Base-by-base conservation (phyloP, 2,888 invertebrate species). In the Sphinx pinastri region DNA sequence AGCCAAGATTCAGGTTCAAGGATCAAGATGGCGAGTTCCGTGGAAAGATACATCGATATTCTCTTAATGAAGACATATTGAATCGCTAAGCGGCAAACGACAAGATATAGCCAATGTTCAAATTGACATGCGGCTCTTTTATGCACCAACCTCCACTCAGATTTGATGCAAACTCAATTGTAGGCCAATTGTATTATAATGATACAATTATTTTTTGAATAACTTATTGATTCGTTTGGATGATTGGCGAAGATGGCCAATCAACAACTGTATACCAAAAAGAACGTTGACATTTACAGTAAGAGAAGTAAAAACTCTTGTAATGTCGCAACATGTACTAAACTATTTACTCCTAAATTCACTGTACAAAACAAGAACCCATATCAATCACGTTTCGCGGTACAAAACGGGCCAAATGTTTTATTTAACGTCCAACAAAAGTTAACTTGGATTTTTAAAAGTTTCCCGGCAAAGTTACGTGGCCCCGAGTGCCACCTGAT, bases 51-150 rank as follows among this genome's bases (percentile, higher is more conserved):
- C 88, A 88, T 88, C 89, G 91, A 91, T 90, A 89, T 90, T 88
- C 91, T 80, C 89, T 91, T 94, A 94, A 94, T 94, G 93, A 94
- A 94, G 93, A 93, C 93, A 93, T 94, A 94, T 94, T 93, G 93
- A 93, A 92, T 91, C 91, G 91, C 90, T 86, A 89, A 91, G 86
- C 91, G 88, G 88, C 88, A 81, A 86, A 85, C 83, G 91, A 88
- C 90, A 90, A 89, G 85, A 88, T 90, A 90, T 92, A 91, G 88
- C 87, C 91, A 88, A 90, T 88, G 90, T 87, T 90, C 90, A 92
- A 92, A 92, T 91, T 92, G 93, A 92, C 91, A 78, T 87, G 91
- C 88, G 88, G 89, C 79, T 81, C 88, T 88, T 92, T 89, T 89
- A 89, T 86, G 82, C 76, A 73, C 55, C 55, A 55, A 82, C 84